phyloP scores from a whole-genome alignment of 2,888 invertebrate genomes.

The Scaeva pyrastri region DNA sequence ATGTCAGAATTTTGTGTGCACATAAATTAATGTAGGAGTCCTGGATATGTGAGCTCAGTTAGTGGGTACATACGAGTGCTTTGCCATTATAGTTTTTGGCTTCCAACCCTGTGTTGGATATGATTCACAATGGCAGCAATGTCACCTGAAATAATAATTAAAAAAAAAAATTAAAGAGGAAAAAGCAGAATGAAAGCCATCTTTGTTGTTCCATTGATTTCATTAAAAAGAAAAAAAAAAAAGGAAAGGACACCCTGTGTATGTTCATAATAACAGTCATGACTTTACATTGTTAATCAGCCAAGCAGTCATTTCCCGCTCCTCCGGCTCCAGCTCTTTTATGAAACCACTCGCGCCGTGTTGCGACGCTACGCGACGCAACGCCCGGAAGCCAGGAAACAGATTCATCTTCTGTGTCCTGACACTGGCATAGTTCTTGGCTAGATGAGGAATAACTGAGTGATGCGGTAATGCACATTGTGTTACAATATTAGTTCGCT shows the following conservation, averaged over 20 bases:
- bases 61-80: neutral
- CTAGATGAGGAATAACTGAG: neutral
- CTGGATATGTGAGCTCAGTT: neutral
- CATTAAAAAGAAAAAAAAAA: constrained; percentile 28
- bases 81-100: constrained; percentile 14
- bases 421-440: neutral
- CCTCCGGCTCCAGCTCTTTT: neutral
- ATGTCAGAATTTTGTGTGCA: constrained; percentile 27
- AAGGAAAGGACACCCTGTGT: constrained; percentile 27
- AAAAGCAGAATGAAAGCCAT: neutral
- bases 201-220: constrained; percentile 35
- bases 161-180: neutral
- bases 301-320: constrained; percentile 9
- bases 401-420: constrained; percentile 35
- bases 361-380: too few relatives aligned
- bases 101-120: constrained; percentile 31
- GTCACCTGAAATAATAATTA: constrained; percentile 43
- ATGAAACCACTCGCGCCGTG: constrained; percentile 8
- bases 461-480: constrained; percentile 37
- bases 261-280: constrained; percentile 7
- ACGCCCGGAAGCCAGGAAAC: constrained; percentile 40
- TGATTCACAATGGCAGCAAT: constrained; percentile 43
- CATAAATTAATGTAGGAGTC: constrained; percentile 16
- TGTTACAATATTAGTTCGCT: constrained; percentile 26
- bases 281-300: constrained; percentile 47